Evolutionary conservation across 2,797 vertebrate genomes (phyloP).

Genomic region (Cossypha niveicapilla): DNA sequence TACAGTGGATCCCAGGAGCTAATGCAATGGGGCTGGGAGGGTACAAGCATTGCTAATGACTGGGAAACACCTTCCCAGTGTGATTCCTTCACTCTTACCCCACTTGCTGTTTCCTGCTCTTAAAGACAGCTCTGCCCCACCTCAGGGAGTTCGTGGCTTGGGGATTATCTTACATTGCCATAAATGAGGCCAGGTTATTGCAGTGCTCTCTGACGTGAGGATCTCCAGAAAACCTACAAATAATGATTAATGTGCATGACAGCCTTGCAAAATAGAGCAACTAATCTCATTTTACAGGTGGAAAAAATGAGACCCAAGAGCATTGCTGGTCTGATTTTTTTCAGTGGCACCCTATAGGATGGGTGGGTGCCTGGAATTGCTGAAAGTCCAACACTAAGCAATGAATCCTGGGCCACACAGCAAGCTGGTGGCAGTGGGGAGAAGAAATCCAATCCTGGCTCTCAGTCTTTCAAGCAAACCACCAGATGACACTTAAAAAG

Average conservation of each 20-base stretch:
- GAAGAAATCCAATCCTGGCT: constrained; percentile 17
- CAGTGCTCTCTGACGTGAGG: neutral
- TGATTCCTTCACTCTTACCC: neutral
- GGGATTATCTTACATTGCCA: neutral
- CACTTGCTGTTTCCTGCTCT: neutral
- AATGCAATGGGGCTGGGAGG: neutral
- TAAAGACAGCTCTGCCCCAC: neutral
- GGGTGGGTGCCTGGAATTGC: neutral
- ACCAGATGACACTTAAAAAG: constrained; percentile 54
- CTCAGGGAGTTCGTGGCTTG: neutral
- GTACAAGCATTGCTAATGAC: neutral
- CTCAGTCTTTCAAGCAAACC: neutral
- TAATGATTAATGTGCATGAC: neutral
- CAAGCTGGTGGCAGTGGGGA: neutral
- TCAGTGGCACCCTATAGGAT: neutral
- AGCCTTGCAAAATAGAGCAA: neutral
- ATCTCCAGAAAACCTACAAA: neutral
- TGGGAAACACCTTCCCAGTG: neutral
- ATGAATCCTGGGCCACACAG: constrained; percentile 24
- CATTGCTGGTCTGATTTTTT: neutral
- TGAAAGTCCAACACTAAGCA: neutral
- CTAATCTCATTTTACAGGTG: neutral
- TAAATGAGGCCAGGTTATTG: neutral
- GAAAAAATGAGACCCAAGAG: neutral
- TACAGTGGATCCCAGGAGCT: neutral